phyloP scores from a whole-genome alignment of 2,888 invertebrate species.

The Clitarchus hookeri region DNA sequence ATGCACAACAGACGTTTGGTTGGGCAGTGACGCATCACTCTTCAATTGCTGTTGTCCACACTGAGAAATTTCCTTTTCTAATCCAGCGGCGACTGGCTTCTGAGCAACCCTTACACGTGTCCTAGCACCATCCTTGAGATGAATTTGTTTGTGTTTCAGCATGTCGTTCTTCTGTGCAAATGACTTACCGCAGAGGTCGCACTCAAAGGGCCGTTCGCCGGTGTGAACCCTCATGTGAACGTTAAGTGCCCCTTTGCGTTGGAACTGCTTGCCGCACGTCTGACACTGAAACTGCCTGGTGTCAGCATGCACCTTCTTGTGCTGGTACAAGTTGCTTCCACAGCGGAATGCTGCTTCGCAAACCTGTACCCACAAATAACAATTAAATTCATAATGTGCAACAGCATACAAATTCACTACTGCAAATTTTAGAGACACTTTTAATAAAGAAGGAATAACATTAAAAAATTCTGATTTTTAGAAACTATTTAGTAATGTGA shows the following conservation, averaged over 20 bases:
- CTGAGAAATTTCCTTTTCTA: neutral
- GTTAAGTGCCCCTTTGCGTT: slow-evolving; percentile 47
- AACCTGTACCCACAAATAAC: slow-evolving; percentile 37
- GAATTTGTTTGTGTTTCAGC: slow-evolving; percentile 48
- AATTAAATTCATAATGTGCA: no score
- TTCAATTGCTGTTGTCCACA: slow-evolving; percentile 27
- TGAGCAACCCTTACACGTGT: neutral
- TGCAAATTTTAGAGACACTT: no score
- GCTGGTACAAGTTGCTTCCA: slow-evolving; percentile 51
- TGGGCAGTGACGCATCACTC: neutral
- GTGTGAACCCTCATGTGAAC: slow-evolving; percentile 51
- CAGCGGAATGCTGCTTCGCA: slow-evolving; percentile 51
- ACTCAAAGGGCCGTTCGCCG: slow-evolving; percentile 50
- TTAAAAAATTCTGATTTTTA: no score
- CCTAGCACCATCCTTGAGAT: slow-evolving; percentile 16
- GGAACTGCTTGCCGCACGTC: slow-evolving; percentile 48
- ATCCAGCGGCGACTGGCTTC: neutral
- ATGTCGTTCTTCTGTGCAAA: slow-evolving; percentile 52
- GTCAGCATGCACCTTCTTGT: slow-evolving; percentile 45
- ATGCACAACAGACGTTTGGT: slow-evolving; percentile 26
- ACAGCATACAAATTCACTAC: no score
- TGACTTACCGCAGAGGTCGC: slow-evolving; percentile 47
- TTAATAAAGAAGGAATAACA: no score
- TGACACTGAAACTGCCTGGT: slow-evolving; percentile 45
- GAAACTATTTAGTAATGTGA: no score